Percentiles rank a stretch among this genome's conserved stretches.
Evolutionary conservation across 2,113 vertebrate species (phyloP).

Genomic region (Tautogolabrus adspersus): DNA sequence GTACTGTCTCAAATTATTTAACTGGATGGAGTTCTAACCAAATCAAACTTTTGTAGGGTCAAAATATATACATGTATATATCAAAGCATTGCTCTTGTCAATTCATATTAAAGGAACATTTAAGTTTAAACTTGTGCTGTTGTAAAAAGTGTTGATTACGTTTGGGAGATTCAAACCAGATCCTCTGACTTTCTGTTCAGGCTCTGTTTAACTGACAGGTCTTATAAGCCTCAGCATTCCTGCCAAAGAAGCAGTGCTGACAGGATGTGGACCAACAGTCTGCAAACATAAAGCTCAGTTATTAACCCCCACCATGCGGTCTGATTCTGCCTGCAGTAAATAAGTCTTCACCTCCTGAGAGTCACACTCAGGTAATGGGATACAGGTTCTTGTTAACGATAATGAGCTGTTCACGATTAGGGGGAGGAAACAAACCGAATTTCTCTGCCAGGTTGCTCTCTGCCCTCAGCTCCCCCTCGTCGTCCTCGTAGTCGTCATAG

Average conservation of each 20-base stretch:
- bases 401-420: conserved; percentile 37
- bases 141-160: conserved; percentile 13
- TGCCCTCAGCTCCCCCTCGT: conserved; percentile 87
- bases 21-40: not conserved
- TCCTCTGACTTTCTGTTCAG: conserved; percentile 12
- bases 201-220: conserved; percentile 31
- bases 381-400: conserved; percentile 43
- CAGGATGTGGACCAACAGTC: conserved; percentile 30
- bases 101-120: not conserved
- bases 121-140: conserved; percentile 9
- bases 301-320: conserved; percentile 57
- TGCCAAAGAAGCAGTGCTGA: conserved; percentile 29
- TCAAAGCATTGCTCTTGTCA: not conserved
- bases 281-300: conserved; percentile 41
- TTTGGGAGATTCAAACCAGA: conserved; percentile 20
- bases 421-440: conserved; percentile 82
- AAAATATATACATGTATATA: not conserved
- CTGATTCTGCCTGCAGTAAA: conserved; percentile 35
- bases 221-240: conserved; percentile 45
- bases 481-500: conserved; percentile 87
- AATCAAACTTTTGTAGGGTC: not conserved
- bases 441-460: conserved; percentile 90
- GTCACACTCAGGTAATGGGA: conserved; percentile 46
- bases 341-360: conserved; percentile 38
- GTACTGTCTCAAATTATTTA: not conserved